These are phyloP conservation scores for Cavia porcellus DNA, from an alignment of 2,113 vertebrate species.

Conservation along the genomic window DNA sequence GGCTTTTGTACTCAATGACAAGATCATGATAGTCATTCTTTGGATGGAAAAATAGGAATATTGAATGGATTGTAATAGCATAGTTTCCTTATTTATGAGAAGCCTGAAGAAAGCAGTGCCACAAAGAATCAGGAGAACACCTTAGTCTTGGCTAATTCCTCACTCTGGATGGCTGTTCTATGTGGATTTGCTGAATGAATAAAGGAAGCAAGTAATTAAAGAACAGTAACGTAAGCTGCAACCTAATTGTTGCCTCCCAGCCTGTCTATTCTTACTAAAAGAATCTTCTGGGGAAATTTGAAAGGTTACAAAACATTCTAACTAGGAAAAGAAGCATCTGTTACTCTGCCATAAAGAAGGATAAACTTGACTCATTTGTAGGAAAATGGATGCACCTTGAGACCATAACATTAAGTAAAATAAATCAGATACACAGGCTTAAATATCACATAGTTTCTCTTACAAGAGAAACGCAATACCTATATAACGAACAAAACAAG, in stretches of 20 bases:
- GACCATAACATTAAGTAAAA: neutral
- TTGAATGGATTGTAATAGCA: too few species aligned
- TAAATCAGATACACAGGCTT: neutral
- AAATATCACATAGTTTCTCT: neutral
- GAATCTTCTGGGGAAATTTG: neutral
- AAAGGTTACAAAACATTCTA: neutral
- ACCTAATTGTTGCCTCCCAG: rapidly evolving
- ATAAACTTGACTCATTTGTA: neutral
- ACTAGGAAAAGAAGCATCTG: neutral
- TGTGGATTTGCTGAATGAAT: neutral
- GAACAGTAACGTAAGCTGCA: neutral
- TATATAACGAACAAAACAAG: neutral
- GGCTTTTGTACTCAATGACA: neutral
- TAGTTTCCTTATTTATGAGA: neutral
- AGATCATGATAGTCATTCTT: neutral
- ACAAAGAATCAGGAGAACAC: neutral
- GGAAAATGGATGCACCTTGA: neutral
- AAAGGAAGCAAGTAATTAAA: neutral
- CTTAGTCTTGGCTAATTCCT: neutral
- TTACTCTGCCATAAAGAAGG: neutral
- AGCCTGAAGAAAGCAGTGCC: neutral
- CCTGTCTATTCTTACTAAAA: neutral
- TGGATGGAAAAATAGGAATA: neutral
- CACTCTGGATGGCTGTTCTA: rapidly evolving
- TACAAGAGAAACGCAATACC: neutral